Evolutionary conservation across 2,797 vertebrate species (phyloP), one percentile per base, ranked within the genome.

Genomic region (Cossypha polioptera): DNA sequence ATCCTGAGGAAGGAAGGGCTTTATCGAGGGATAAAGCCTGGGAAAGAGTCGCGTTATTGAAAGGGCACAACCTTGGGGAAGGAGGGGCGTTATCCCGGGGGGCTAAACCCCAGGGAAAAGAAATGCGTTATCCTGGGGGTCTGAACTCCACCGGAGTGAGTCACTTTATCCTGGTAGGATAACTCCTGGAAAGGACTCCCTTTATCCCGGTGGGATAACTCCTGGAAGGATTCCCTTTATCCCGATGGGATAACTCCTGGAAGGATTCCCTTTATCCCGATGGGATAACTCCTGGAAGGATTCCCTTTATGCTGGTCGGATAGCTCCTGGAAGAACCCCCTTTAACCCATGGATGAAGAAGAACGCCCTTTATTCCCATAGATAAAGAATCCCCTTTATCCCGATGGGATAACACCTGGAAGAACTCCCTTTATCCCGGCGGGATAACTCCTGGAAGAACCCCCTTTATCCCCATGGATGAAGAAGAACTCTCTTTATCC

Each of bases 241-340:
- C 45, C 5, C 3, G 8, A 4, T 47, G n/a, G 6, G 5, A 5
- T 50, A 19, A 16, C 2, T 3, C 4, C 5, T 9, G 45, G 45
- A 28, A 59, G 4, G 1, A 8, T 0, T n/a, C 29, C 9, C 24
- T 11, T 33, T 48, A 24, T 33, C 29, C 47, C 7, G 24, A 2
- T 45, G 43, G 20, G 43, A 45, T 45, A 47, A 24, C 12, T 22
- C 21, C 12, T 47, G 47, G 24, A 35, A 25, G 36, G 11, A 36
- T 1, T 24, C 20, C 6, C 4, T 2, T 42, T 54, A 2, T 13
- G 45, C 48, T 2, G 11, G 14, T 10, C 8, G 45, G 21, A 48
- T 48, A 25, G 25, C 12, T 25, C 22, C 22, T 13, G 36, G 18
- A 42, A 42, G 13, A 7, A 42, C 2, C n/a, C 26, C 8, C 4